Base-by-base conservation (phyloP, 2,113 vertebrate genomes). In the Nematolebias whitei region DNA sequence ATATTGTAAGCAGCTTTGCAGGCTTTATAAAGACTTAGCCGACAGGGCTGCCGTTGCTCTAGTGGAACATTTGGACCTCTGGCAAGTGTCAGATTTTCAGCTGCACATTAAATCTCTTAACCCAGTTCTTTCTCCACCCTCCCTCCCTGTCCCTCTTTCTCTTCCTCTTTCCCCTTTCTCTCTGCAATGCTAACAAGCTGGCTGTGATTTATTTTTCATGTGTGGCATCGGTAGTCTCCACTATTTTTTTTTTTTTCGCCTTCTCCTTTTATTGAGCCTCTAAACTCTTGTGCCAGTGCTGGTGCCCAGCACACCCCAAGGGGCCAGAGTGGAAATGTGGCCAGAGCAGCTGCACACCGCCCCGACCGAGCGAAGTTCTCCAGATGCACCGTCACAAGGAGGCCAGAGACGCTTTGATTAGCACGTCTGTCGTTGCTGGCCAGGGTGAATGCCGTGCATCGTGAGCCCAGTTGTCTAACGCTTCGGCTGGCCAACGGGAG, bases 1-100 rank as follows among this genome's bases (percentile, higher is more conserved):
- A 85, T 90, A 87, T 88, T 88, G 87, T 90, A 87, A 88, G 87
- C 86, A 87, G 89, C 86, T 87, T 89, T 88, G 64, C 78, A 79
- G 84, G 86, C 80, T 85, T 88, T 83, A 86, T 82, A 56, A 79
- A 80, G 83, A 84, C 86, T 89, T 84, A 87, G 82, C 75, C 74
- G 26, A 65, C 77, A 81, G 80, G 72, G 83, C 79, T 73, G 84
- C 85, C 39, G 39, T 70, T 80, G 77, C 82, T 81, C 79, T 84
- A 81, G 62, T 78, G 85, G 86, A 90, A 85, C 87, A 89, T 90
- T 89, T 90, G 80, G 87, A 87, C 87, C 77, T 83, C 77, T 86
- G 84, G 89, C 84, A 84, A 88, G 85, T 85, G 85, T 90, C 86
- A 86, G 76, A 86, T 81, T 88, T 89, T 89, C 83, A 85, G 84